Evolutionary conservation across 2,113 vertebrate genomes (phyloP).

Genomic region (Percina caprodes): DNA sequence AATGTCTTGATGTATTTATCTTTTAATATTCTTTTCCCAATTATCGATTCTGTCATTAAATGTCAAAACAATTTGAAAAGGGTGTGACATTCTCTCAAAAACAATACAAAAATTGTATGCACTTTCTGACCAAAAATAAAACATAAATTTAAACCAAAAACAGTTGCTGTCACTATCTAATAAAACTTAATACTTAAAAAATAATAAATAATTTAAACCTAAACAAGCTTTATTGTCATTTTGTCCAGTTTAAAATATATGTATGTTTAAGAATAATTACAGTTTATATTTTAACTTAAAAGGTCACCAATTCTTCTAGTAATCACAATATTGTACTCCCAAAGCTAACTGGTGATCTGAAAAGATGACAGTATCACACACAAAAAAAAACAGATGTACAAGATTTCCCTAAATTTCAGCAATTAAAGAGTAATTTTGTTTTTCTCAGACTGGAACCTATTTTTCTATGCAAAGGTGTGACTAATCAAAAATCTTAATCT

Average conservation of each 20-base stretch:
- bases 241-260: background rate
- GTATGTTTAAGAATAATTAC: background rate
- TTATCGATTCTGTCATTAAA: no score
- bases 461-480: no score
- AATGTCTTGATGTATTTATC: no score
- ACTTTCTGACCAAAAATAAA: background rate
- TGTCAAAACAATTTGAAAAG: no score
- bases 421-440: no score
- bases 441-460: no score
- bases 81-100: no score
- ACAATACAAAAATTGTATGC: background rate
- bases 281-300: background rate
- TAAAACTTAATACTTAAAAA: no score
- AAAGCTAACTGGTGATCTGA: background rate
- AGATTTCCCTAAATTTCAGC: background rate
- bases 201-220: background rate
- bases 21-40: no score
- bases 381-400: background rate
- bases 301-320: background rate
- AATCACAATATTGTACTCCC: background rate
- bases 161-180: background rate
- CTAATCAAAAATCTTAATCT: no score
- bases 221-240: background rate
- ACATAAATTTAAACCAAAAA: background rate
- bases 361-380: background rate